phyloP scores from a whole-genome alignment of 2,888 invertebrate species.

The Brachylomia viminalis region DNA sequence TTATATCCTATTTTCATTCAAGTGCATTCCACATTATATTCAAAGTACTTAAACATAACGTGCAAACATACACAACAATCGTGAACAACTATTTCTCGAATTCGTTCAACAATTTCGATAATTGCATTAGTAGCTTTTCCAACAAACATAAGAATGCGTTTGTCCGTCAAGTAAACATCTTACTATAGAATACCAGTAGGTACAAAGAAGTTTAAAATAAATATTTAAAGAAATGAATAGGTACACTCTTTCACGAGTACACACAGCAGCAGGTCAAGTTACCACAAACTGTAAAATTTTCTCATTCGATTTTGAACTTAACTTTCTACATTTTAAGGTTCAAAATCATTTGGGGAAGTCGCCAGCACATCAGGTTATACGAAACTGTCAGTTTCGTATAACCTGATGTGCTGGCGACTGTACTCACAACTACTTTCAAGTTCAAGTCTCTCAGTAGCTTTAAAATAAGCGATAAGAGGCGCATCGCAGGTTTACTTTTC shows the following conservation, averaged over 20 bases:
- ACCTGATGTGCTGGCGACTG: too few species aligned
- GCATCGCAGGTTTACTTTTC: constrained; percentile 23
- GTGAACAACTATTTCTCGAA: constrained; percentile 29
- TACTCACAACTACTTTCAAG: constrained; percentile 61
- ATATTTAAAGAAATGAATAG: constrained; percentile 54
- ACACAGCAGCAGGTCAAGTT: too few species aligned
- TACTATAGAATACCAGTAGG: constrained; percentile 2
- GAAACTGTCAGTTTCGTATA: too few species aligned
- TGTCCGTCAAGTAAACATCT: constrained; percentile 24
- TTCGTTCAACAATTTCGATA: constrained; percentile 54
- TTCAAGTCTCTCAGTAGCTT: constrained; percentile 40
- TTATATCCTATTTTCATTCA: background rate
- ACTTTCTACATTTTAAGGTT: too few species aligned
- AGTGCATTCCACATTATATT: background rate
- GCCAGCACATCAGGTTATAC: too few species aligned
- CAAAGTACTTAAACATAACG: background rate
- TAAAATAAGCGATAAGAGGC: constrained; percentile 20
- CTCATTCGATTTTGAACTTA: too few species aligned
- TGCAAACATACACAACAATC: constrained; percentile 13
- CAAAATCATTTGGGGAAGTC: too few species aligned
- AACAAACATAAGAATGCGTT: constrained; percentile 33
- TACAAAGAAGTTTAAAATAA: constrained; percentile 48
- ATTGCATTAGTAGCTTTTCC: constrained; percentile 40
- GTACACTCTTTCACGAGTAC: constrained; percentile 53
- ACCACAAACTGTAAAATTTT: too few species aligned